Evolutionary conservation across 2,797 vertebrate genomes (phyloP).

Genomic region (Enteromius argenteus): DNA sequence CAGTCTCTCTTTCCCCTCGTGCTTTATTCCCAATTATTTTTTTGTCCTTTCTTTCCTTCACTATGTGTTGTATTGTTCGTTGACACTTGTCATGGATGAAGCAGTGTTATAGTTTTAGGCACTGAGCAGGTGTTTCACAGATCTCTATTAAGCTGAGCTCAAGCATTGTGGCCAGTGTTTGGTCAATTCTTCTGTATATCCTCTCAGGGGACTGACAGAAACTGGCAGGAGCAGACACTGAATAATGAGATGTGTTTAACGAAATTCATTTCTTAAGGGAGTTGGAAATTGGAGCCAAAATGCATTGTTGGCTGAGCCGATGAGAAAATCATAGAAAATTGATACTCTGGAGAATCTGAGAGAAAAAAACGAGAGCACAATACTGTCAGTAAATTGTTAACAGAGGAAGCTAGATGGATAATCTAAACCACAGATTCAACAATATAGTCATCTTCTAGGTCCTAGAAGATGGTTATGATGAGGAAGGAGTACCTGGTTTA

Average conservation of each 20-base stretch:
- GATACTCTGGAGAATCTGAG: neutral
- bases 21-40: constrained; percentile 2
- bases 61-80: constrained; percentile 21
- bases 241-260: constrained; percentile 41
- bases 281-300: constrained; percentile 8
- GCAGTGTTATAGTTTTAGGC: constrained; percentile 55
- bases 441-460: constrained; percentile 1
- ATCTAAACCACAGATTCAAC: neutral
- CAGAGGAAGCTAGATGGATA: neutral
- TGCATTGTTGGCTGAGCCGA: constrained; percentile 8
- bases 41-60: constrained; percentile 20
- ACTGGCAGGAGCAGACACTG: constrained; percentile 31
- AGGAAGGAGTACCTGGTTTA: neutral
- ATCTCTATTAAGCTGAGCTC: constrained; percentile 69
- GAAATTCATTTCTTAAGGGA: constrained; percentile 21
- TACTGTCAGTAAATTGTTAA: neutral
- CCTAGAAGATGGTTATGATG: neutral
- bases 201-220: constrained; percentile 46
- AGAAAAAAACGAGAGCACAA: neutral
- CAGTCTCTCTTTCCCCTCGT: neutral
- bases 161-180: constrained; percentile 46
- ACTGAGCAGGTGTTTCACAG: constrained; percentile 73
- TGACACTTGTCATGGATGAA: constrained; percentile 23
- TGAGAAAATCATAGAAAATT: constrained; percentile 12
- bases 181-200: constrained; percentile 23